Evolutionary conservation across 2,113 vertebrate species (phyloP), one percentile per base, ranked within the genome.

Genomic region (Turnix velox): DNA sequence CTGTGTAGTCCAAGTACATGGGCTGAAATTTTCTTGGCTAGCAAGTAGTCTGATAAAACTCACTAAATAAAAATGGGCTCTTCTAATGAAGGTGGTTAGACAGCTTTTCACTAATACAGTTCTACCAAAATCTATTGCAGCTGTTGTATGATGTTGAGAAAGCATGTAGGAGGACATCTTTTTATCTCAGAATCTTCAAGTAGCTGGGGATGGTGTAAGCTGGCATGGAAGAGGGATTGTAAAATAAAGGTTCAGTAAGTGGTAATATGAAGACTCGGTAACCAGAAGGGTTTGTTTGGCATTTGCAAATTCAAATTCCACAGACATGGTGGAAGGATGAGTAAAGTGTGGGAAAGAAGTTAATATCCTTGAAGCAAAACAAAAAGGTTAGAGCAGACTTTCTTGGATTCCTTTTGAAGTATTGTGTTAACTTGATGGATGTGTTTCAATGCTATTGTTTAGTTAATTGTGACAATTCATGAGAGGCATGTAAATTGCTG

Each of bases 131-230:
- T 42, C 33, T 87, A 20, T 84, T 74, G 81, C 87, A 93, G 10
- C 14, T 75, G 31, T 6, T 61, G 19, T 54, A 66, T 74, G 62
- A 72, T 35, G 74, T 95, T 95, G 90, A 94, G 95, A 69, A 96
- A 91, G 69, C 12, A 23, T 3, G 77, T 89, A 78, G 90, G 90
- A 91, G 43, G 65, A 52, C n/a, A 9, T 23, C 18, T 62, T 1
- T 73, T 83, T 66, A 40, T 80, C 68, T 67, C 59, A 48, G 68
- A 80, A 88, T 73, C 2, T 1, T 35, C 14, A 88, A 78, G 61
- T 58, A 69, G 59, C 19, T 74, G n/a, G 43, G 75, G 51, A 16
- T 81, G 81, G 28, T 73, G 55, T 74, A 84, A 91, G 55, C 16
- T 17, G 52, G 18, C 0, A 0, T 43, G 72, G 68, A 57, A 0